Evolutionary conservation across 2,888 invertebrate species (phyloP).

Genomic region (Ectropis crepuscularia): DNA sequence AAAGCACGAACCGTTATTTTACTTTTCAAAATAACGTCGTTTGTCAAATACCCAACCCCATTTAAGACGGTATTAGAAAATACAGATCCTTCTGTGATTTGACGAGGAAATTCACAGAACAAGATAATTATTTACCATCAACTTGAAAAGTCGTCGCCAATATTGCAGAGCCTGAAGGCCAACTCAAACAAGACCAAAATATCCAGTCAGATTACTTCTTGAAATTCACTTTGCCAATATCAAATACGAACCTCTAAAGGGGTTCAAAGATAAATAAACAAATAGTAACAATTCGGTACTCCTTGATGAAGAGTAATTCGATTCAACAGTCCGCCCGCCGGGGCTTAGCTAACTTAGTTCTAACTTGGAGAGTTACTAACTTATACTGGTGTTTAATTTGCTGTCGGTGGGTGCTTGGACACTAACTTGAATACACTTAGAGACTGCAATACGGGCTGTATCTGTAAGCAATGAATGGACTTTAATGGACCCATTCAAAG

Average conservation of each 20-base stretch:
- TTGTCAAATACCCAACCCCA: too few species aligned
- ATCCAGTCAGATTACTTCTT: constrained; percentile 11
- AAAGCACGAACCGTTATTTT: too few species aligned
- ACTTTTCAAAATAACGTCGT: too few species aligned
- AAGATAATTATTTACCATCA: neutral
- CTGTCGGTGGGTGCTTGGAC: constrained; percentile 16
- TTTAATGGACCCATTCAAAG: too few species aligned
- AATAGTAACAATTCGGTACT: constrained; percentile 27
- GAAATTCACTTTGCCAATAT: constrained; percentile 14
- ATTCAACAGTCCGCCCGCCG: constrained; percentile 25
- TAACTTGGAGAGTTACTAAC: constrained; percentile 31
- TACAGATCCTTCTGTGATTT: too few species aligned
- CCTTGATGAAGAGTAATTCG: constrained; percentile 33
- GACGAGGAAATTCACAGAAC: neutral
- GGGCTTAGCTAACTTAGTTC: constrained; percentile 28
- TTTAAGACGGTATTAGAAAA: too few species aligned
- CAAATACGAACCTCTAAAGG: constrained; percentile 16
- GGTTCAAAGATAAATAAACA: constrained; percentile 30
- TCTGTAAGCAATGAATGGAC: too few species aligned
- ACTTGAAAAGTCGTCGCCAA: neutral
- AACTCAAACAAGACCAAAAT: constrained; percentile 10
- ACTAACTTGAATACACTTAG: constrained; percentile 14
- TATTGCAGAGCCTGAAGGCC: neutral
- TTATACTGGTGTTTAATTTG: constrained; percentile 26
- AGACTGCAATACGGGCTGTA: too few species aligned